Evolutionary conservation across 1,140 invertebrate species (phyloP).

Genomic region (Agraylea sexmaculata): DNA sequence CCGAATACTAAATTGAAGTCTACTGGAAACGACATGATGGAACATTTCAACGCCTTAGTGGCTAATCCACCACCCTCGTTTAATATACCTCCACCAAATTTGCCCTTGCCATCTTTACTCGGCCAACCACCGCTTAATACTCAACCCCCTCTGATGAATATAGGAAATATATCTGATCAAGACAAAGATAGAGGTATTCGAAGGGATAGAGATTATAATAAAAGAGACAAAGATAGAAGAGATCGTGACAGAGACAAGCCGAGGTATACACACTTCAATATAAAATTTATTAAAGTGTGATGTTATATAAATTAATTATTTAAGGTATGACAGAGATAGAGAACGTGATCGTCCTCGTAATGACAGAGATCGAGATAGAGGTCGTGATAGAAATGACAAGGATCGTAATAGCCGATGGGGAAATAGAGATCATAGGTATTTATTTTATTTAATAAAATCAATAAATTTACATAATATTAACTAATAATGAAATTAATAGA

Average conservation of each 20-base stretch:
- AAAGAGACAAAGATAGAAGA: conserved; percentile 20
- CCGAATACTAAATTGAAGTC: conserved; percentile 9
- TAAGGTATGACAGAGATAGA: conserved; percentile 19
- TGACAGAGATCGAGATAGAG: conserved; percentile 15
- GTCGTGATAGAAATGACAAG: conserved; percentile 14
- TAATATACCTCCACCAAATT: conserved; percentile 23
- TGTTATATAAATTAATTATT: conserved; percentile 1
- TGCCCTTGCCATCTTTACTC: conserved; percentile 2
- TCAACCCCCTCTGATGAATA: conserved; percentile 9
- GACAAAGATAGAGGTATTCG: conserved; percentile 17
- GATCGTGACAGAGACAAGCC: conserved; percentile 17
- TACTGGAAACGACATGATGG: conserved; percentile 24
- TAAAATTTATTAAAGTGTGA: too few relatives aligned
- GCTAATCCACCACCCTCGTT: conserved; percentile 36
- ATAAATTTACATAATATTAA: background rate
- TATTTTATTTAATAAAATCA: background rate
- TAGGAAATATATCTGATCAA: background rate
- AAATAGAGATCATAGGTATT: conserved; percentile 22
- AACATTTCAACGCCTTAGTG: conserved; percentile 32
- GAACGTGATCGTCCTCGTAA: conserved; percentile 13
- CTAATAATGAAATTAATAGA: conserved; percentile 6
- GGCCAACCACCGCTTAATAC: conserved; percentile 7
- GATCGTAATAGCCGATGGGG: conserved; percentile 20
- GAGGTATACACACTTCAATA: too few relatives aligned
- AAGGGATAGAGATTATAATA: conserved; percentile 23